A percentile compares a stretch with the other conserved stretches of the same genome.
These are phyloP conservation scores for Ormyrus rosae DNA, from an alignment of 2,888 invertebrate species.

Conservation along the genomic window DNA sequence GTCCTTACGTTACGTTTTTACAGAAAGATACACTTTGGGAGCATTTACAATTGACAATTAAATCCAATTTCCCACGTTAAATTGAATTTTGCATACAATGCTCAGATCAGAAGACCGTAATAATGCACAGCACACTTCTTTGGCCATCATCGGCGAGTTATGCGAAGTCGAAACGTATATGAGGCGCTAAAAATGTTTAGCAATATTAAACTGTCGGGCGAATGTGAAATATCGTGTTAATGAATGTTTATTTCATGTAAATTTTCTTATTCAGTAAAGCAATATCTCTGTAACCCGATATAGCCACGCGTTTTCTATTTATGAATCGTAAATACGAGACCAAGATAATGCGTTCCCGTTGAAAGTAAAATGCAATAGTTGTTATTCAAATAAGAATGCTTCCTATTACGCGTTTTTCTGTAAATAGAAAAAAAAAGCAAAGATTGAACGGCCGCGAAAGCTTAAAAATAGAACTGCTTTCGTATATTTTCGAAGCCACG, in stretches of 20 bases:
- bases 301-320: conserved; percentile 26
- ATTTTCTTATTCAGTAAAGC: conserved; percentile 25
- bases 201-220: conserved; percentile 22
- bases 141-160: neutral
- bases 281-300: conserved; percentile 30
- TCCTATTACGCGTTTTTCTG: conserved; percentile 11
- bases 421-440: neutral
- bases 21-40: neutral
- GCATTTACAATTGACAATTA: conserved; percentile 31
- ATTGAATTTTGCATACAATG: conserved; percentile 45
- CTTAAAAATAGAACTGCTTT: no score
- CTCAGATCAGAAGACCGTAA: conserved; percentile 9
- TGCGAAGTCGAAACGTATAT: neutral
- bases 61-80: conserved; percentile 41
- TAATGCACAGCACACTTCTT: neutral
- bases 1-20: no score
- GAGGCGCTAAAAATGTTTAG: conserved; percentile 25
- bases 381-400: conserved; percentile 31
- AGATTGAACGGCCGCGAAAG: no score
- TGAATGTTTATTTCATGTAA: conserved; percentile 41
- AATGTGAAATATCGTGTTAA: conserved; percentile 28
- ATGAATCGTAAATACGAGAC: conserved; percentile 36
- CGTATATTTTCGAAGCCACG: no score
- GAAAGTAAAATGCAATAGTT: conserved; percentile 36
- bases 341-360: conserved; percentile 36